Conservation (phyloP, 37 sponge, comb jelly and placozoan genomes). For the Bolinopsis microptera region DNA sequence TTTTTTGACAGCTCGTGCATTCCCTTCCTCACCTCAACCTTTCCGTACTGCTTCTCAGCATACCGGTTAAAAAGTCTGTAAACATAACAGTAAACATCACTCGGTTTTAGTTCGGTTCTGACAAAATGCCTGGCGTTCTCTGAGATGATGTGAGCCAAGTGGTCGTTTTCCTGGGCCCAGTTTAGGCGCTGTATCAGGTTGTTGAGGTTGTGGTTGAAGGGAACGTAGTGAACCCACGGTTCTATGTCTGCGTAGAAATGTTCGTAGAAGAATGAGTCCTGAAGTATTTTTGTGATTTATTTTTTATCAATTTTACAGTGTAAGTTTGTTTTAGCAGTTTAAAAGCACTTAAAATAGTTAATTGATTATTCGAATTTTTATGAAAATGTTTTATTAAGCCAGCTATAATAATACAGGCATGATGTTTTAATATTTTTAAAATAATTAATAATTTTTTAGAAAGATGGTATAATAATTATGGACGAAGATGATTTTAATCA, state of each 20-base stretch:
- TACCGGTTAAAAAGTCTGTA: slow-evolving; percentile 69
- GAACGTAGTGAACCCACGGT: slow-evolving; percentile 94
- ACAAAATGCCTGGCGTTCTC: slow-evolving; percentile 77
- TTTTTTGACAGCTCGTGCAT: slow-evolving; percentile 35
- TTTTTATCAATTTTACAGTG: no score
- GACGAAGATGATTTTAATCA: no score
- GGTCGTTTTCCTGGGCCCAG: slow-evolving; percentile 86
- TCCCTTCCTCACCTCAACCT: slow-evolving; percentile 37
- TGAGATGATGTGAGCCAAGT: slow-evolving; percentile 77
- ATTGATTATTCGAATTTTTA: no score
- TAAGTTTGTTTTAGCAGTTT: no score
- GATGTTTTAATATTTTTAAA: no score
- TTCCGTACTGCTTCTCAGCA: neutral
- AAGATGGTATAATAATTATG: no score
- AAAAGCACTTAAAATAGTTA: no score
- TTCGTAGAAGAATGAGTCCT: slow-evolving; percentile 92
- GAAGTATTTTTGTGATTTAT: no score
- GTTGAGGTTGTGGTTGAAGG: slow-evolving; percentile 80
- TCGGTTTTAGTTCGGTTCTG: slow-evolving; percentile 76
- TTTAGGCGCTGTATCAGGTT: slow-evolving; percentile 83
- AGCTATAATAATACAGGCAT: no score
- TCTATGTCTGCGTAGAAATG: slow-evolving; percentile 89
- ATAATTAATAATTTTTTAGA: no score
- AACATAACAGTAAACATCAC: slow-evolving; percentile 85
- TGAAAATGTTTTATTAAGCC: no score